Evolutionary conservation across 1,140 invertebrate genomes (phyloP), one percentile per base, ranked within the genome.

Genomic region (Spodoptera frugiperda): DNA sequence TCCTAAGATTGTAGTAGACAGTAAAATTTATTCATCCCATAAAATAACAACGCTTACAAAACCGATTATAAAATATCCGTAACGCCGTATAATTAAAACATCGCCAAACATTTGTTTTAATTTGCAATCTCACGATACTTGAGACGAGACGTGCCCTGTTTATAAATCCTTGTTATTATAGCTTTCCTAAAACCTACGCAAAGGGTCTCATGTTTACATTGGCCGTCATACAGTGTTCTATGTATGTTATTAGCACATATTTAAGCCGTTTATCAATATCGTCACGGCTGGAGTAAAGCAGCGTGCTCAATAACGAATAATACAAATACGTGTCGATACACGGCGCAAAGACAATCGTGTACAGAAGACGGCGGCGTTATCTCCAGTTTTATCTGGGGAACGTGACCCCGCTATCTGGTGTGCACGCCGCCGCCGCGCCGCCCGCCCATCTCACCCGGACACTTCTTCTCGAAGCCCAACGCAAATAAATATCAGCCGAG

Each of bases 371-470:
- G 76, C 63, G 78, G 80, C 49, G 78, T 88, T 90, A 90, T 90
- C 88, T 86, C n/a, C 6, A 12, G 80, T 81, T 86, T 87, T 90
- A 90, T 90, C 89, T 86, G 61, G 70, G 82, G 84, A 88, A 89
- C 87, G 89, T 90, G 89, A 90, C 89, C 89, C 84, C 86, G 73
- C 84, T 89, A 91, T 91, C 89, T 71, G 21, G 71, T 17, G 51
- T 48, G 77, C 71, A 55, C 71, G 70, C 77, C 48, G 71, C 65
- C 77, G 76, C 72, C 87, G 86, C 74, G 44, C 83, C 87, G 86
- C 85, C 89, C 89, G 85, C 87, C 85, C 87, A 87, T 86, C 86
- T 84, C 87, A 84, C 80, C 78, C 75, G 49, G 71, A 86, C 73
- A 85, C 78, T 72, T 85, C 81, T 85, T 86, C 72, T 76, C 82